Conservation (phyloP, 2,888 invertebrate genomes). For the Drosophila nr. perissopoda region DNA sequence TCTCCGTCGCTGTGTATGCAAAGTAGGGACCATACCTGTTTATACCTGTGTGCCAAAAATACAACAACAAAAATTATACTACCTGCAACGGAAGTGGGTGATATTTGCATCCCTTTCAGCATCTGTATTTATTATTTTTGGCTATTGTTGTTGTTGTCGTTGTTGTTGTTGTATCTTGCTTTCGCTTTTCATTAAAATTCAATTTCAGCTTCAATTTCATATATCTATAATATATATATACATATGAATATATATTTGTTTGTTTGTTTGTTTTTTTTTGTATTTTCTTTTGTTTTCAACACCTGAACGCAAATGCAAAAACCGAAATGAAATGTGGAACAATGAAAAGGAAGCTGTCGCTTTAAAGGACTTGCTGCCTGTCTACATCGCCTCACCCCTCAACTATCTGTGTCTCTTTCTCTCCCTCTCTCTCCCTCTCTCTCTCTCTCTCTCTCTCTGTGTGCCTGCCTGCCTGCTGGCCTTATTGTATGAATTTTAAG, state of each 20-base stretch:
- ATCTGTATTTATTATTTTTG: slow-evolving; percentile 34
- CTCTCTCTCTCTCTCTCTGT: neutral
- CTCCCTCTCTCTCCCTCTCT: neutral
- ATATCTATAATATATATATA: slow-evolving; percentile 3
- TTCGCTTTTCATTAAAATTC: slow-evolving; percentile 76
- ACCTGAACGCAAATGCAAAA: slow-evolving; percentile 63
- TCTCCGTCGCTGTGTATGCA: slow-evolving; percentile 33
- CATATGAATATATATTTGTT: slow-evolving; percentile 3
- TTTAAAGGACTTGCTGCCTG: slow-evolving; percentile 56
- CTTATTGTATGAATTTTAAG: slow-evolving; percentile 20
- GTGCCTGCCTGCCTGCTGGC: neutral
- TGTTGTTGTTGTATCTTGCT: slow-evolving; percentile 45
- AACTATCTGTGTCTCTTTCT: neutral
- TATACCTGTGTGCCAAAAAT: slow-evolving; percentile 43
- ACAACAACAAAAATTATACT: slow-evolving; percentile 5
- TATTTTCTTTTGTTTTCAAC: slow-evolving; percentile 56
- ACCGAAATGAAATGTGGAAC: slow-evolving; percentile 43
- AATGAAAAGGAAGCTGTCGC: slow-evolving; percentile 74
- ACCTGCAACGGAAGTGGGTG: slow-evolving; percentile 64
- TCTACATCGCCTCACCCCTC: slow-evolving; percentile 9
- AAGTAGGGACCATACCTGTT: slow-evolving; percentile 44
- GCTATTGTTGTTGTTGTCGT: slow-evolving; percentile 34
- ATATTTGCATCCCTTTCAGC: slow-evolving; percentile 35
- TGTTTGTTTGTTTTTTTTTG: slow-evolving; percentile 3
- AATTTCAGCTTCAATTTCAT: slow-evolving; percentile 51